Evolutionary conservation across 2,888 invertebrate species (phyloP).

Genomic region (Cerastoderma edule): DNA sequence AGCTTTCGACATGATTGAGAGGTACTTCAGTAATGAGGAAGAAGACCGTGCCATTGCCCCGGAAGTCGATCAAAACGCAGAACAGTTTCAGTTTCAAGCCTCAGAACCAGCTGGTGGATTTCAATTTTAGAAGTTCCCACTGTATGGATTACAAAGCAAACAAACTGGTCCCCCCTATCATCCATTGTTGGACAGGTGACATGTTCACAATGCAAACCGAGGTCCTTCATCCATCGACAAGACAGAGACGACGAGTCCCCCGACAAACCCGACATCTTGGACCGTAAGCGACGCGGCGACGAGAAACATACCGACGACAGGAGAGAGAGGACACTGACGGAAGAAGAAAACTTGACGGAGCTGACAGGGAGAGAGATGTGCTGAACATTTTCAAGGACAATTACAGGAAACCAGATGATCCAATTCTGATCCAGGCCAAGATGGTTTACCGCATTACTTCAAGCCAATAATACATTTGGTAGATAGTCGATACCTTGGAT

Average conservation of each 20-base stretch:
- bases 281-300: neutral
- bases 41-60: constrained; percentile 89
- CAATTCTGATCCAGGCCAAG: no score
- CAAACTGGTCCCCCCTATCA: constrained; percentile 25
- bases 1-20: constrained; percentile 98
- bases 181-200: neutral
- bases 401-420: no score
- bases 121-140: constrained; percentile 68
- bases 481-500: no score
- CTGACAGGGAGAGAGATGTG: neutral
- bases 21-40: constrained; percentile 94
- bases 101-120: constrained; percentile 77
- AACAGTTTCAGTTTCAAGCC: constrained; percentile 77
- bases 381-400: neutral
- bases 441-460: no score
- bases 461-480: no score
- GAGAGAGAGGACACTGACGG: constrained; percentile 9
- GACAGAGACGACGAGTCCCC: constrained; percentile 24
- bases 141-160: constrained; percentile 2
- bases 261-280: constrained; percentile 26
- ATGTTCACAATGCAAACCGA: constrained; percentile 20
- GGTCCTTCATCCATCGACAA: constrained; percentile 55
- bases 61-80: constrained; percentile 86
- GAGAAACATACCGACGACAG: constrained; percentile 17
- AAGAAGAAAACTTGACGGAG: neutral